Base-by-base conservation (phyloP, 2,797 vertebrate genomes). In the Liparis tanakae region DNA sequence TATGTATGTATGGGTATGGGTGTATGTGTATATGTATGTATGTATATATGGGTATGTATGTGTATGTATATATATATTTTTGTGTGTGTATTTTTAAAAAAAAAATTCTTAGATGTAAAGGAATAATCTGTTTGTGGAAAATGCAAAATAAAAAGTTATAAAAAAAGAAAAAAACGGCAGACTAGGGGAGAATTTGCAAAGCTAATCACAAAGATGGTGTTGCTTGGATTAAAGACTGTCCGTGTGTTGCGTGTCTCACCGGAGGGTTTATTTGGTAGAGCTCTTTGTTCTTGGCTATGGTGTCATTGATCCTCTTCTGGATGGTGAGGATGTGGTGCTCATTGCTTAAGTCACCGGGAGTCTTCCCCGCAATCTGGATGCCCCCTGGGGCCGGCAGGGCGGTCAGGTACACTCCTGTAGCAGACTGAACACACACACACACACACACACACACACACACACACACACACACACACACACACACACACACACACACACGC, bases 221-320 rank as follows among this genome's bases (percentile, higher is more conserved):
- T 44, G 55, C 8, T 58, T 9, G 55, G 17, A 15, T 58, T 62
- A 3, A 70, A 54, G 62, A 58, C 60, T 44, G 18, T 57, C n/a
- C n/a, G 9, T 37, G 36, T 59, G 18, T 33, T 30, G 62, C 37
- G 44, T 36, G 3, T 76, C 97, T 97, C 91, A 99, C 98, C 48
- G 96, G 96, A 51, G 97, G 96, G 81, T 94, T 97, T 73, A 99
- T 96, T 81, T 98, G 96, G 89, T 97, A 98, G 46, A 98, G 88
- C 46, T 99, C 98, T 88, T 96, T 98, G 92, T 99, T 99, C 89
- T 96, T 98, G 73, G 95, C 88, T 51, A 99, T 97, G 0, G 96
- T 96, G 80, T 99, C 98, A n/a, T 98, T 99, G 84, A 99, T 99
- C 92, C 96, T 97, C 91, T 97, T 99, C 91, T 99, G 98, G 90